Percentiles rank a stretch among this genome's conserved stretches.
Conservation (phyloP, 2,797 vertebrate genomes). For the Valencia hispanica region DNA sequence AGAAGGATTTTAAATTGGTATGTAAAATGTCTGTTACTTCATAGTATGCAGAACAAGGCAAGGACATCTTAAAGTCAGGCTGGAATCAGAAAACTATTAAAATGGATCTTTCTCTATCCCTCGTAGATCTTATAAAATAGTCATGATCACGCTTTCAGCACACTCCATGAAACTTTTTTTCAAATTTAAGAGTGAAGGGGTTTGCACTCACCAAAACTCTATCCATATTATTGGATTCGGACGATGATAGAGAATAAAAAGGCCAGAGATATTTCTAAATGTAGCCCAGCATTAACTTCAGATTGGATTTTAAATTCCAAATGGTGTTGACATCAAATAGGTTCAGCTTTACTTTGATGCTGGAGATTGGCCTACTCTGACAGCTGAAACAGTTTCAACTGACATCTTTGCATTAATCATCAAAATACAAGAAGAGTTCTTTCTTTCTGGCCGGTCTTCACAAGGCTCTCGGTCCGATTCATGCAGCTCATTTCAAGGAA, state of each 20-base stretch:
- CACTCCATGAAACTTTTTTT: slow-evolving; percentile 21
- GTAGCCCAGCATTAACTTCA: slow-evolving; percentile 27
- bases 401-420: slow-evolving; percentile 27
- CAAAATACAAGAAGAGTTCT: slow-evolving; percentile 15
- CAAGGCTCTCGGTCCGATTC: slow-evolving; percentile 23
- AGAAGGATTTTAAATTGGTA: slow-evolving; percentile 40
- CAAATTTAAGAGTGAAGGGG: slow-evolving; percentile 35
- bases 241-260: slow-evolving; percentile 56
- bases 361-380: slow-evolving; percentile 26
- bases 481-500: slow-evolving; percentile 20
- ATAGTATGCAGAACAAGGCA: slow-evolving; percentile 37
- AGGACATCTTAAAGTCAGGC: slow-evolving; percentile 33
- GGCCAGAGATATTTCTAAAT: slow-evolving; percentile 31
- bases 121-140: slow-evolving; percentile 22
- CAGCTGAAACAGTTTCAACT: slow-evolving; percentile 35
- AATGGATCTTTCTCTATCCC: slow-evolving; percentile 21
- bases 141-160: slow-evolving; percentile 48
- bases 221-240: slow-evolving; percentile 44
- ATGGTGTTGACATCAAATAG: slow-evolving; percentile 38
- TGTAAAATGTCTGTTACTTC: slow-evolving; percentile 25
- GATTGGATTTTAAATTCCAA: slow-evolving; percentile 42
- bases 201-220: slow-evolving; percentile 42
- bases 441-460: slow-evolving; percentile 19
- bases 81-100: slow-evolving; percentile 42
- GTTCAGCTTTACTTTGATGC: slow-evolving; percentile 46